These are phyloP conservation scores for Gymnarchus niloticus DNA, from an alignment of 2,113 vertebrate genomes.

Conservation along the genomic window DNA sequence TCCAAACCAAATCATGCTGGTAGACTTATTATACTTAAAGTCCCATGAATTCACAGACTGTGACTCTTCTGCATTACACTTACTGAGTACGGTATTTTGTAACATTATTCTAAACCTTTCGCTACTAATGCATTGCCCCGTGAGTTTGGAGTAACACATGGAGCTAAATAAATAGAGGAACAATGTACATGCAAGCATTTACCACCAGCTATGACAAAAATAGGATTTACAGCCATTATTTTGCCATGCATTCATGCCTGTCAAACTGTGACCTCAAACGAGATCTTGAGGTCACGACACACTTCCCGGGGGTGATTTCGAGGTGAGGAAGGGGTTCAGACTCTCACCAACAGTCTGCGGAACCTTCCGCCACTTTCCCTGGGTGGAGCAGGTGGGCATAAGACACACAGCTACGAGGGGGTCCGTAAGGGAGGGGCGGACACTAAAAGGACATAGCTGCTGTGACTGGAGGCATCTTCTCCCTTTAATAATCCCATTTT, in stretches of 20 bases:
- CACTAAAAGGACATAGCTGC: background rate
- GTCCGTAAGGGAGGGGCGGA: background rate
- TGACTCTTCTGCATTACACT: no score
- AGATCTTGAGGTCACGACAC: background rate
- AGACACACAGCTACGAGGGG: background rate
- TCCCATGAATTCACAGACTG: background rate
- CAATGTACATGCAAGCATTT: background rate
- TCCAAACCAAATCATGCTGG: no score
- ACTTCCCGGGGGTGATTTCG: background rate
- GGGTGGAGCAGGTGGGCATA: background rate
- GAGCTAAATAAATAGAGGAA: background rate
- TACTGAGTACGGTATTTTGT: background rate
- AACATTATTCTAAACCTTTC: background rate
- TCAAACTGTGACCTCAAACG: background rate
- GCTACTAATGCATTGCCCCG: no score
- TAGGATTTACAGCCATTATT: background rate
- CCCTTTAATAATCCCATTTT: background rate
- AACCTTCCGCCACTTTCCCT: background rate
- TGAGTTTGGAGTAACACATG: background rate
- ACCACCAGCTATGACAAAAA: background rate
- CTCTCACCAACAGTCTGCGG: background rate
- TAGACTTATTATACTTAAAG: background rate
- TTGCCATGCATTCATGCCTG: background rate
- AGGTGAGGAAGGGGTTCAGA: background rate
- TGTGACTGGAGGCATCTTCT: background rate